Conservation (phyloP, 2,888 invertebrate genomes). For the Coelopa pilipes region DNA sequence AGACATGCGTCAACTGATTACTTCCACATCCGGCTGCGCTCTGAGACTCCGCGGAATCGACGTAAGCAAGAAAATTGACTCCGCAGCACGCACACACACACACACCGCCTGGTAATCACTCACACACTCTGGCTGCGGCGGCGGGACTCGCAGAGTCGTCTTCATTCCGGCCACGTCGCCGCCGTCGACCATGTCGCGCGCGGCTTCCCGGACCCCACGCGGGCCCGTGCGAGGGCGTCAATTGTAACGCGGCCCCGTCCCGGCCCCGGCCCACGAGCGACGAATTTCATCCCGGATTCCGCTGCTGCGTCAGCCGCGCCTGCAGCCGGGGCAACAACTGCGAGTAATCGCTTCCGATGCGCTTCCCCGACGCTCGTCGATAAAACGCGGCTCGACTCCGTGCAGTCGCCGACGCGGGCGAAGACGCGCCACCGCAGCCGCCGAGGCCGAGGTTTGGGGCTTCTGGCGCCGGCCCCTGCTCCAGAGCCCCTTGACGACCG, state of each 20-base stretch:
- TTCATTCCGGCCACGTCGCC: conserved; percentile 14
- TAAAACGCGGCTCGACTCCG: not conserved
- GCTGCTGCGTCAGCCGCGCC: not conserved
- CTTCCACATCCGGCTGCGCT: conserved; percentile 11
- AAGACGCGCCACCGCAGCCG: not conserved
- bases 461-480: no score
- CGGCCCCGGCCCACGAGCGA: not conserved
- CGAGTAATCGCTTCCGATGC: conserved; percentile 10
- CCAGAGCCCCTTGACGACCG: no score
- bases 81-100: not conserved
- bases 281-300: conserved; percentile 13
- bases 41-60: conserved; percentile 8
- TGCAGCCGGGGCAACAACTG: not conserved
- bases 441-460: no score
- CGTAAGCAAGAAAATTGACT: conserved; percentile 10
- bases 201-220: not conserved
- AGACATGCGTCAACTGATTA: conserved; percentile 10
- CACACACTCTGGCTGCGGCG: no score
- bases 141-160: not conserved
- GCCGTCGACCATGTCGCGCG: not conserved
- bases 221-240: not conserved
- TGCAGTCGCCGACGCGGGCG: not conserved
- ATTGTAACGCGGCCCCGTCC: not conserved
- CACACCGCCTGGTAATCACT: not conserved
- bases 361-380: not conserved